A percentile compares a stretch with the other conserved stretches of the same genome.
Evolutionary conservation across 2,888 invertebrate species (phyloP).

Genomic region (Tetranychus piercei): DNA sequence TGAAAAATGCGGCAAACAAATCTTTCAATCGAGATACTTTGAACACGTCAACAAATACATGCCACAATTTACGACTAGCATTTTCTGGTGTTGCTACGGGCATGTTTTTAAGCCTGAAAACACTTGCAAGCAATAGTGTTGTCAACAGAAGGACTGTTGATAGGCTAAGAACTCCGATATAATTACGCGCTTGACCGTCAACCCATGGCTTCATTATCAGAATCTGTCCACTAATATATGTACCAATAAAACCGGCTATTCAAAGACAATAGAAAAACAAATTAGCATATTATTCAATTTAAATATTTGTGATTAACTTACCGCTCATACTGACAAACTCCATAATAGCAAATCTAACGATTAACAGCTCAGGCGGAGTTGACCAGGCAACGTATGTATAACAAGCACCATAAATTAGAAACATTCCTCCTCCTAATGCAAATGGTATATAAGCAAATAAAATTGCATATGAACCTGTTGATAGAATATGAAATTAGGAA

Average conservation of each 20-base stretch:
- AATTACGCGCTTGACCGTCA: neutral
- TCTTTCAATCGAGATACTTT: neutral
- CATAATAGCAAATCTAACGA: conserved; percentile 9
- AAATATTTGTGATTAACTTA: neutral
- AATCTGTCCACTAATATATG: neutral
- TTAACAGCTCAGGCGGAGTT: conserved; percentile 14
- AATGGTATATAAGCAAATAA: neutral
- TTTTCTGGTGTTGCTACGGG: neutral
- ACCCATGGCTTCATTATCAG: neutral
- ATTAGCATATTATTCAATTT: neutral
- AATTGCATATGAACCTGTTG: neutral
- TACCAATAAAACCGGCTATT: neutral
- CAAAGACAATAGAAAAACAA: neutral
- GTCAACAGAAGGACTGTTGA: neutral
- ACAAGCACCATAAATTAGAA: neutral
- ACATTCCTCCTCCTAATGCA: conserved; percentile 12
- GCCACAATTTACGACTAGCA: neutral
- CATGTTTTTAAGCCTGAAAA: neutral
- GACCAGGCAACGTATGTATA: conserved; percentile 14
- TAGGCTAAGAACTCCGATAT: neutral
- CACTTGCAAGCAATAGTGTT: neutral
- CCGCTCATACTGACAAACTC: conserved; percentile 9
- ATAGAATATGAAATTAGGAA: neutral
- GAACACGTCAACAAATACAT: neutral
- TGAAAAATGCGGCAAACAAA: neutral